Base-by-base conservation (phyloP, 2,113 vertebrate genomes). In the Saccopteryx bilineata region DNA sequence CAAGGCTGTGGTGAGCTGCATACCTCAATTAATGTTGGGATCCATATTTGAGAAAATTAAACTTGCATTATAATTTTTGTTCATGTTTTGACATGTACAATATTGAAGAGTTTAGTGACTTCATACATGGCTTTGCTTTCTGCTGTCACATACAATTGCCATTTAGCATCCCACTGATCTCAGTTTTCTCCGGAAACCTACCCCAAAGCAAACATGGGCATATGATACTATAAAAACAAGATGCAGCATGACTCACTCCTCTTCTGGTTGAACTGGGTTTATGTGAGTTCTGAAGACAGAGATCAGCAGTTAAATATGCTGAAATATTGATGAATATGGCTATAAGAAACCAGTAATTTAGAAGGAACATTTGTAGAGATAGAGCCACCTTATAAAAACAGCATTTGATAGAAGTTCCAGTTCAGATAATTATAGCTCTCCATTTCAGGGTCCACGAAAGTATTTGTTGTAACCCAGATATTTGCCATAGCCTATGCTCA, bases 191-290 rank as follows among this genome's bases (percentile, higher is more conserved):
- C 60, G 80, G 87, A 89, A 52, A 76, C 2, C 68, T 74, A 28
- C 28, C 60, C 81, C 71, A 81, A 1, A 24, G 15, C 69, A 75
- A 97, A 94, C 14, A 90, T 0, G 81, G 52, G 39, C 33, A 31
- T 75, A 83, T 48, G 91, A n/a, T 74, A 71, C 84, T 85, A 56
- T 87, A 87, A 93, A 89, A 93, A 92, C 76, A 96, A 96, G 81
- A 96, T 94, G 75, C 3, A 33, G 26, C 65, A 88, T 11, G 65
- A 94, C 46, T 93, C 79, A 82, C 66, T 31, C 11, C 9, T 7
- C 17, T 95, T 84, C 69, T 84, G 1, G 23, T 14, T 82, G 33
- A 96, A 88, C 61, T 86, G 13, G 54, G 28, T 7, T 80, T 89
- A 54, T 13, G 18, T 76, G 58, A 75, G 50, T 23, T 31, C 28